These are phyloP conservation scores for Fregata magnificens DNA, from an alignment of 2,113 vertebrate species.

Conservation along the genomic window DNA sequence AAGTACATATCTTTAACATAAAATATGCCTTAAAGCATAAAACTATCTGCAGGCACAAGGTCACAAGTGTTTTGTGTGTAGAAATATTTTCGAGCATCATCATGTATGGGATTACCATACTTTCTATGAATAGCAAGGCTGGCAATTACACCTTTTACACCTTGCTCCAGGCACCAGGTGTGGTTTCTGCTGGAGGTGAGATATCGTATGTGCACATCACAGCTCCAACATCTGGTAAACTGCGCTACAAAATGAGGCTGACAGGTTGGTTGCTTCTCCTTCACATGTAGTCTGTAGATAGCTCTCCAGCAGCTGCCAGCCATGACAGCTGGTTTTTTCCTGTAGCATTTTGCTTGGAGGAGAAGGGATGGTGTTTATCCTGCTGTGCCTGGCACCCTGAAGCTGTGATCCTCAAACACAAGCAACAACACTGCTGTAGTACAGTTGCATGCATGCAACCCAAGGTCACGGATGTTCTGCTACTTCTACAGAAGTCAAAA, in stretches of 20 bases:
- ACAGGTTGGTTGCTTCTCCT: neutral
- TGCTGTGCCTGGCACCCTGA: neutral
- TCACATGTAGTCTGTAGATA: neutral
- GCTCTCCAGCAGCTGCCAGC: neutral
- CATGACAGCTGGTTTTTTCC: neutral
- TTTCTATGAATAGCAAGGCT: neutral
- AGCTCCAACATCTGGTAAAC: neutral
- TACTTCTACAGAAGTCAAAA: neutral
- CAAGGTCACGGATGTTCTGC: neutral
- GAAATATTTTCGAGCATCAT: neutral
- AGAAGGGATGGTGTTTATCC: neutral
- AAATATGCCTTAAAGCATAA: neutral
- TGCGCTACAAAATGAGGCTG: neutral
- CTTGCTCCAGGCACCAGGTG: neutral
- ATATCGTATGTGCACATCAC: neutral
- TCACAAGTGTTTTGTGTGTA: fast-evolving
- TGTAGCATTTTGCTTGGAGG: neutral
- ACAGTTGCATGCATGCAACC: neutral
- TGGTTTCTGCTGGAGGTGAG: neutral
- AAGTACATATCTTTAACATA: neutral
- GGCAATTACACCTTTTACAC: neutral
- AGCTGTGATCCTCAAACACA: neutral
- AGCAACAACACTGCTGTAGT: neutral
- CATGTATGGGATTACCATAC: neutral
- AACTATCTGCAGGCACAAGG: neutral